These are phyloP conservation scores for Orthosia cruda DNA, from an alignment of 2,888 invertebrate genomes.

Conservation along the genomic window DNA sequence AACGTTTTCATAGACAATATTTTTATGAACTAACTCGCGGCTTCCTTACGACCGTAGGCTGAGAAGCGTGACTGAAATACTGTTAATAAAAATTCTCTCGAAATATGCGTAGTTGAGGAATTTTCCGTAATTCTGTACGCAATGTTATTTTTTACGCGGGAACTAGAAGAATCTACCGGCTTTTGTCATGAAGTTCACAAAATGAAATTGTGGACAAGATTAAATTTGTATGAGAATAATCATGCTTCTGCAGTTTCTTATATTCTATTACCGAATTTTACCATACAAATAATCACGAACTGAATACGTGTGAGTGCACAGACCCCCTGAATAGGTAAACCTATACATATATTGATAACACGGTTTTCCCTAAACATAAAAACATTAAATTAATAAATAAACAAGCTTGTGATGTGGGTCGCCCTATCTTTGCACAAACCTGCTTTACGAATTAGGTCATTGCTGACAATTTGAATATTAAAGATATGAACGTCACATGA, in stretches of 20 bases:
- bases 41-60: constrained; percentile 52
- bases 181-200: background rate
- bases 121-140: constrained; percentile 27
- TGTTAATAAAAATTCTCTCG: constrained; percentile 31
- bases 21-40: constrained; percentile 48
- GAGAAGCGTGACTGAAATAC: constrained; percentile 38
- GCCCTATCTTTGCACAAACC: background rate
- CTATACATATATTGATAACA: background rate
- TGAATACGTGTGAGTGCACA: too few species aligned
- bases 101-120: constrained; percentile 13
- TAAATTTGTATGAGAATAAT: background rate
- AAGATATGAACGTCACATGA: background rate
- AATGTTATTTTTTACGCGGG: constrained; percentile 16
- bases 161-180: constrained; percentile 2
- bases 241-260: background rate
- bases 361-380: background rate
- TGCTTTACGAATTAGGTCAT: constrained; percentile 25
- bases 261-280: too few species aligned
- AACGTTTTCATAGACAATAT: constrained; percentile 52
- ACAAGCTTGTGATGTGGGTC: constrained; percentile 7
- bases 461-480: constrained; percentile 1
- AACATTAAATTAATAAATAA: constrained; percentile 10
- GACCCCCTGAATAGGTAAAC: too few species aligned
- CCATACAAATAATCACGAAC: too few species aligned
- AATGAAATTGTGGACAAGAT: background rate